Evolutionary conservation across 2,113 vertebrate genomes (phyloP), one percentile per base, ranked within the genome.

Genomic region (Procavia capensis): DNA sequence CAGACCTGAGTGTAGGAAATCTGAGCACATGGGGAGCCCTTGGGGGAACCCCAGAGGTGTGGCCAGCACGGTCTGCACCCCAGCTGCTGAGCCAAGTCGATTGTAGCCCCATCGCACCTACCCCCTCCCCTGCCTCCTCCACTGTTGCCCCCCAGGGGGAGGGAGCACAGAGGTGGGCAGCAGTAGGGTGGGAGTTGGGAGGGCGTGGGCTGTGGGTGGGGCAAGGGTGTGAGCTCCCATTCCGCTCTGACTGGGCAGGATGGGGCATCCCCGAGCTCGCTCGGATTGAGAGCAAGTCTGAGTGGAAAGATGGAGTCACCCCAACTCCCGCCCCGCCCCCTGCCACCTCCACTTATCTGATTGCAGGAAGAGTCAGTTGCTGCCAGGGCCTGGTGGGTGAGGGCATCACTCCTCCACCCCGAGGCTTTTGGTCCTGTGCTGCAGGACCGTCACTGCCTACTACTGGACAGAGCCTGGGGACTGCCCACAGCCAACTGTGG

Each of bases 51-150:
- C 13, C 22, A 5, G 45, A 19, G 0, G 10, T 20, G 16, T 13
- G 31, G 31, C 68, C 63, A 47, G 45, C 36, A 29, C 24, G 1
- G 41, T 2, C 3, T 27, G 9, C 16, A 47, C n/a, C 64, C 11
- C 31, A 72, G 8, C 20, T 7, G 7, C 72, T 9, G 17, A 47
- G 19, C 8, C 64, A 22, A 6, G 17, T 45, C 24, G 0, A 16
- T 6, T 50, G 36, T 25, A 1, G 59, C 31, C 6, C 41, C 0
- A 3, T 36, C 10, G 0, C 29, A 22, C 66, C 34, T 4, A 59
- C 19, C 57, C 20, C 22, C 20, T 59, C 54, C 29, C 63, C 41
- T 57, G n/a, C 2, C 5, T 7, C 39, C 45, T 81, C 85, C 36
- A 11, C 24, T 20, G 45, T 7, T 2, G 47, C 0, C 39, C 5